Base-by-base conservation (phyloP, 2,888 invertebrate genomes). In the Xylophagus ater region DNA sequence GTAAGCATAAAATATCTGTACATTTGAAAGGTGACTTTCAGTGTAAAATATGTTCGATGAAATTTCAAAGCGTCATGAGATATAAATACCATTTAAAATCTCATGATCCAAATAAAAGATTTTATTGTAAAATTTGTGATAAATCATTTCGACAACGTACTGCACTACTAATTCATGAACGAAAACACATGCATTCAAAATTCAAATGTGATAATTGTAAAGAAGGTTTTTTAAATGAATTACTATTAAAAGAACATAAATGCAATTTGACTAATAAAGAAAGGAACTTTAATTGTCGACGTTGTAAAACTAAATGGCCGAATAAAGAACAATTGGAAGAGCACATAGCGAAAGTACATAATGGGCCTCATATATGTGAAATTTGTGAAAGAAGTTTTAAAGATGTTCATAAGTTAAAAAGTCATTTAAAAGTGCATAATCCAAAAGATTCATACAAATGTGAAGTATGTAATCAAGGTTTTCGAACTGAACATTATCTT, bases 151-250 rank as follows among this genome's bases (percentile, higher is more conserved):
- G 35, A 12, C 40, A 41, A 15, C 32, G 26, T 19, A 37, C 40
- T 29, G 33, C 34, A 30, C 17, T 32, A 26, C 7, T 24, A 9
- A 32, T 32, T 20, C 40, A 41, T 32, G 40, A 41, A 31, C 18
- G 32, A 12, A 21, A 18, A 8, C 40, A 41, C 32, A 41, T 36
- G 2, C 31, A 32, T 4, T n/a, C 23, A 18, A 13, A 32, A 10
- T 44, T 29, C 40, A 30, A 41, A 10, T 44, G 44, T 10, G 41
- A 39, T 34, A 37, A 39, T 28, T 44, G n/a, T n/a, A n/a, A n/a
- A n/a, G n/a, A n/a, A n/a, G n/a, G n/a, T n/a, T n/a, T n/a, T n/a
- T n/a, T n/a, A n/a, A n/a, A n/a, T n/a, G n/a, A n/a, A n/a, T n/a
- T n/a, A n/a, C n/a, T n/a, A n/a, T n/a, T n/a, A n/a, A n/a, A n/a